These are phyloP conservation scores for Actias luna DNA, from an alignment of 2,888 invertebrate species.

Conservation along the genomic window DNA sequence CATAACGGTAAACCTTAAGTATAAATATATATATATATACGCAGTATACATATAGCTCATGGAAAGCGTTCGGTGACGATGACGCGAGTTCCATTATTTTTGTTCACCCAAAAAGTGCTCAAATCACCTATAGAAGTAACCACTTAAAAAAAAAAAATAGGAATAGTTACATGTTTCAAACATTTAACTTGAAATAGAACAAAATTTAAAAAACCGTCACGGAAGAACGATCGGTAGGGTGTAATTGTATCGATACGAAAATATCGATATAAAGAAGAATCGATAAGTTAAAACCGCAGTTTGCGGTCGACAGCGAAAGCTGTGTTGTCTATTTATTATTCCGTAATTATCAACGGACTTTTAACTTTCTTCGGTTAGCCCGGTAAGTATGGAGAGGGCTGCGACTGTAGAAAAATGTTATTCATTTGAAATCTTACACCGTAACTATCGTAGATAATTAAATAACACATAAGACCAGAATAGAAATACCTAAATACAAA, in stretches of 20 bases:
- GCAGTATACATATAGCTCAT: no score
- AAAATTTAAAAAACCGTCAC: background rate
- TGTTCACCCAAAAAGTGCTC: no score
- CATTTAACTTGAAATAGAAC: background rate
- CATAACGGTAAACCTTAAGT: no score
- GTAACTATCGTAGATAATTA: background rate
- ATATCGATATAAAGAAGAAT: conserved; percentile 10
- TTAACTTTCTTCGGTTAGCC: conserved; percentile 50
- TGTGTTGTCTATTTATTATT: conserved; percentile 32
- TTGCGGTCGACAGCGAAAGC: conserved; percentile 32
- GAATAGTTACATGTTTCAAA: no score
- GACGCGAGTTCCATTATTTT: no score
- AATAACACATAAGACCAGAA: no score
- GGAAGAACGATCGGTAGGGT: background rate
- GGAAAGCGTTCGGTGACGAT: no score
- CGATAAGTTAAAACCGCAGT: background rate
- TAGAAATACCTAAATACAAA: no score
- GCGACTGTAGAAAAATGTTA: background rate
- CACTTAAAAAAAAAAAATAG: no score
- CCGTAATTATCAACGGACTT: conserved; percentile 66
- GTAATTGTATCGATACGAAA: conserved; percentile 3
- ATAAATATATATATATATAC: no score
- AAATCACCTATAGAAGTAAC: no score
- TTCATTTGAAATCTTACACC: no score
- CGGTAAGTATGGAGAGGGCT: conserved; percentile 23